Percentiles rank a stretch among this genome's conserved stretches.
Evolutionary conservation across 2,888 invertebrate species (phyloP).

Genomic region (Scaptomyza polygonia): DNA sequence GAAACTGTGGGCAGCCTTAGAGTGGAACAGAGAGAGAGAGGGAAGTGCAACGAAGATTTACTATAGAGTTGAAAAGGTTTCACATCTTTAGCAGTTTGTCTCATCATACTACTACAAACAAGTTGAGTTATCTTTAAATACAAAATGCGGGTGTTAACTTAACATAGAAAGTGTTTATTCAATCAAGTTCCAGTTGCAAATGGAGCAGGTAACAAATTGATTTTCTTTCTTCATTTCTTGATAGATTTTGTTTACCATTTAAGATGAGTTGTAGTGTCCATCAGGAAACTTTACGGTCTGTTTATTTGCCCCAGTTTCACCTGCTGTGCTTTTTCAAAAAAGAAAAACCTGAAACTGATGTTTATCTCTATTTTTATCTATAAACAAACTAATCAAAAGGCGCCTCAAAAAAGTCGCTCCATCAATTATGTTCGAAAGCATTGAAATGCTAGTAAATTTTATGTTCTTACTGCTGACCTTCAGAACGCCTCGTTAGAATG

Average conservation of each 20-base stretch:
- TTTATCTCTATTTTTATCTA: slow-evolving; percentile 29
- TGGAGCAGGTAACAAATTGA: slow-evolving; percentile 16
- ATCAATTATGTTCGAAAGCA: slow-evolving; percentile 34
- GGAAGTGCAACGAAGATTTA: background rate
- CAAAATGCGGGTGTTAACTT: slow-evolving; percentile 32
- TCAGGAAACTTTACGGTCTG: slow-evolving; percentile 15
- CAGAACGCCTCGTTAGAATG: slow-evolving; percentile 34
- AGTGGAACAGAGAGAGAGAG: background rate
- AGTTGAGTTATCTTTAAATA: slow-evolving; percentile 8
- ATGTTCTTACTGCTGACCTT: slow-evolving; percentile 34
- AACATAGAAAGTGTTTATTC: slow-evolving; percentile 24
- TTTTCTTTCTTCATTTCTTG: slow-evolving; percentile 3
- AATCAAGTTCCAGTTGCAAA: slow-evolving; percentile 6
- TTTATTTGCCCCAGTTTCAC: slow-evolving; percentile 38
- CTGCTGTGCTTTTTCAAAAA: slow-evolving; percentile 29
- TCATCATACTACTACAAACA: background rate
- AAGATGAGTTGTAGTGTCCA: slow-evolving; percentile 31
- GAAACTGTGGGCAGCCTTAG: slow-evolving; percentile 29
- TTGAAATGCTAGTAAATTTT: background rate
- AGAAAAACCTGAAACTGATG: slow-evolving; percentile 13
- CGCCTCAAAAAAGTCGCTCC: slow-evolving; percentile 23
- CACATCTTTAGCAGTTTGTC: slow-evolving; percentile 17
- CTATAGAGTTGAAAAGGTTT: slow-evolving; percentile 4
- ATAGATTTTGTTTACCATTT: slow-evolving; percentile 35
- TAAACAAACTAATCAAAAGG: slow-evolving; percentile 42